Conservation (phyloP, 2,888 invertebrate genomes). For the Gymnosoma rotundatum region DNA sequence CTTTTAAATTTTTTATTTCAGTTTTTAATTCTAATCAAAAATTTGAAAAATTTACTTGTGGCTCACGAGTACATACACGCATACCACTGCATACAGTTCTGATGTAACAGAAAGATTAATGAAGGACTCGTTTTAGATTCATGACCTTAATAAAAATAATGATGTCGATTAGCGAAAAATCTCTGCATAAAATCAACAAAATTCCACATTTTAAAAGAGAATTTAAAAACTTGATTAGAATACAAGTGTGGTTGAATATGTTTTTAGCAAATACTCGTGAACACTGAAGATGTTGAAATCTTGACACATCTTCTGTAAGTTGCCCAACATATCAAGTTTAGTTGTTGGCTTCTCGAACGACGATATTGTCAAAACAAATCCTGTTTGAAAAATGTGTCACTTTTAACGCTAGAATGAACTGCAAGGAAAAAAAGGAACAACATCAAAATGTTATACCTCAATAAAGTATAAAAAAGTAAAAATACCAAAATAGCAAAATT, state of each 20-base stretch:
- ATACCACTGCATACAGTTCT: background rate
- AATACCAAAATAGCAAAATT: too few relatives aligned
- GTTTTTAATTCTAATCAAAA: background rate
- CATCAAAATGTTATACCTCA: background rate
- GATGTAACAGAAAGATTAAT: conserved; percentile 57
- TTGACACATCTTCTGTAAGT: conserved; percentile 60
- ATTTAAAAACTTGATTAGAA: conserved; percentile 2
- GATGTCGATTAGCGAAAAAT: conserved; percentile 66
- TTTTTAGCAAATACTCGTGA: conserved; percentile 1
- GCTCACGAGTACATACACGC: background rate
- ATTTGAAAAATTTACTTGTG: background rate
- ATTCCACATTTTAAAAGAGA: conserved; percentile 17
- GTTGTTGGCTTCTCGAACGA: conserved; percentile 2
- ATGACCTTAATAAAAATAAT: conserved; percentile 63
- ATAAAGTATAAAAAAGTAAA: too few relatives aligned
- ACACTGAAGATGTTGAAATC: conserved; percentile 48
- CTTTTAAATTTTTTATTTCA: background rate
- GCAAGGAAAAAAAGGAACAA: background rate
- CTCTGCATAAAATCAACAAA: conserved; percentile 50
- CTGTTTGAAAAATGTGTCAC: conserved; percentile 68
- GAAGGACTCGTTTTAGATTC: conserved; percentile 52
- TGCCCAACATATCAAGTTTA: conserved; percentile 2
- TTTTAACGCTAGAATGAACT: conserved; percentile 39
- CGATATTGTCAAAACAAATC: conserved; percentile 56
- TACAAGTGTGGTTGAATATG: background rate